Evolutionary conservation across 2,797 vertebrate species (phyloP).

Genomic region (Knipowitschia caucasica): DNA sequence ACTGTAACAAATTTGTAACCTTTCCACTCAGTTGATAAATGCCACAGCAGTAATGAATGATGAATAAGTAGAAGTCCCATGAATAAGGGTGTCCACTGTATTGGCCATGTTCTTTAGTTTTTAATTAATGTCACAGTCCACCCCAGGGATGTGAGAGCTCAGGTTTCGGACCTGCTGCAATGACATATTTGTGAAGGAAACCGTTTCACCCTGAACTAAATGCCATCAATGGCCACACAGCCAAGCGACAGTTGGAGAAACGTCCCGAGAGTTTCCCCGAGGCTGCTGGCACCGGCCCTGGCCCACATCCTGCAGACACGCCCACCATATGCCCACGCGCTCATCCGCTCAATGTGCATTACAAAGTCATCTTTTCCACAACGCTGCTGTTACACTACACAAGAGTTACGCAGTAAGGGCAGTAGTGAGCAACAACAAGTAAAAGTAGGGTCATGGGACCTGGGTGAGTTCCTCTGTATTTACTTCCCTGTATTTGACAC

Average conservation of each 20-base stretch:
- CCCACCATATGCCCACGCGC: conserved; percentile 62
- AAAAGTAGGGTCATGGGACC: no score
- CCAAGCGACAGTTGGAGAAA: conserved; percentile 57
- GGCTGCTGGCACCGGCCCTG: conserved; percentile 61
- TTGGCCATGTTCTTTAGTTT: conserved; percentile 31
- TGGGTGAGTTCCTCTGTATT: no score
- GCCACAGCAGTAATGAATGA: conserved; percentile 8
- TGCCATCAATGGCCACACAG: conserved; percentile 41
- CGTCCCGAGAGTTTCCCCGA: conserved; percentile 65
- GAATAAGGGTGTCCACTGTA: conserved; percentile 27
- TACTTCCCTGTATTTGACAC: no score
- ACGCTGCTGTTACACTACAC: background rate
- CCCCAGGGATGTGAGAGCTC: conserved; percentile 8
- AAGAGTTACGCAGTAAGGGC: background rate
- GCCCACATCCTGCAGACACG: conserved; percentile 52
- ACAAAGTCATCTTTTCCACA: background rate
- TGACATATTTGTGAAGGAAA: conserved; percentile 34
- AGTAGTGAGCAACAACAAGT: background rate
- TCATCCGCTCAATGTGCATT: background rate
- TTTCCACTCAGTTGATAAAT: conserved; percentile 6
- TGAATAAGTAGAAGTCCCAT: conserved; percentile 5
- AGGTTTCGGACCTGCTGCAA: conserved; percentile 29
- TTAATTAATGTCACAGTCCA: conserved; percentile 43
- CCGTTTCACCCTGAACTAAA: conserved; percentile 47
- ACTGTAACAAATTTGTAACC: background rate